Evolutionary conservation across 2,797 vertebrate genomes (phyloP).

Genomic region (Silurus aristotelis): DNA sequence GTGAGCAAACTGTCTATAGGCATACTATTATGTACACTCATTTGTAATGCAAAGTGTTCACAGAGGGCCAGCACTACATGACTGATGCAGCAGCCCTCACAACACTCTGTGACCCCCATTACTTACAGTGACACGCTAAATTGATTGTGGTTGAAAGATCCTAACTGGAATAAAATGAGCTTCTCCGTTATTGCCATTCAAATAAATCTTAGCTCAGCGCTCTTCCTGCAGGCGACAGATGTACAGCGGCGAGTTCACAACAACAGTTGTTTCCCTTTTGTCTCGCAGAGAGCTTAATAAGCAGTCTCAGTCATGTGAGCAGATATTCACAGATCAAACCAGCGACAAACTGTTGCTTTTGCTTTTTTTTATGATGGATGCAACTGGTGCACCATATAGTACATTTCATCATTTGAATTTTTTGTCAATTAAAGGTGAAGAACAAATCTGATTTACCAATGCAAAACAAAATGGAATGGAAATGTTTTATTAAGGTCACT

Average conservation of each 20-base stretch:
- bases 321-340: slow-evolving; percentile 58
- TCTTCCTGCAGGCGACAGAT: slow-evolving; percentile 61
- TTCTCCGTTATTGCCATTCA: slow-evolving; percentile 74
- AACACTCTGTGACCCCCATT: slow-evolving; percentile 71
- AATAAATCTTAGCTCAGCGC: slow-evolving; percentile 69
- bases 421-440: not conserved
- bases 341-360: slow-evolving; percentile 28
- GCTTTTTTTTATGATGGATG: not conserved
- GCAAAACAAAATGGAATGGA: not conserved
- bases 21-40: slow-evolving; percentile 56
- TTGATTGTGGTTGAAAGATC: slow-evolving; percentile 81
- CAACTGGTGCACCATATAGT: no score
- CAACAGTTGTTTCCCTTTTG: slow-evolving; percentile 63
- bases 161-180: slow-evolving; percentile 79
- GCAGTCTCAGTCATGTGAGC: slow-evolving; percentile 56
- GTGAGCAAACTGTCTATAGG: slow-evolving; percentile 49
- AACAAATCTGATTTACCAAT: not conserved
- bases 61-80: slow-evolving; percentile 38
- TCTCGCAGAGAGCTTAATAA: slow-evolving; percentile 58
- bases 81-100: slow-evolving; percentile 55
- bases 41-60: slow-evolving; percentile 53
- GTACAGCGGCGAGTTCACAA: slow-evolving; percentile 63
- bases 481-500: not conserved
- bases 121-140: slow-evolving; percentile 74
- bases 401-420: not conserved